These are phyloP conservation scores for Polyodon spathula DNA, from an alignment of 2,113 vertebrate species.

Conservation along the genomic window DNA sequence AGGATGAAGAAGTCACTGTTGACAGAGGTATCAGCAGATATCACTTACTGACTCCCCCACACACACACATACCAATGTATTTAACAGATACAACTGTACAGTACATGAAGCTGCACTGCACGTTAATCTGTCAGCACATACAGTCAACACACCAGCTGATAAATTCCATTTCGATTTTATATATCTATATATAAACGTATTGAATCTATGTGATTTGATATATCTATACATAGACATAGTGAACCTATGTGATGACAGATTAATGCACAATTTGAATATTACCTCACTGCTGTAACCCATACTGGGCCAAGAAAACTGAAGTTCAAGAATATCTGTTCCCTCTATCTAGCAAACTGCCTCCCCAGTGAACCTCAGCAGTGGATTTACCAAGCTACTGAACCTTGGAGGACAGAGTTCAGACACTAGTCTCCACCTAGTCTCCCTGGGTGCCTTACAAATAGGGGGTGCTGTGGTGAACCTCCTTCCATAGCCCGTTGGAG, in stretches of 20 bases:
- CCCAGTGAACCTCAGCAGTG: too few species aligned
- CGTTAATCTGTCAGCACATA: constrained; percentile 32
- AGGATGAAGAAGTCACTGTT: not conserved
- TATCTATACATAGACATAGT: constrained; percentile 23
- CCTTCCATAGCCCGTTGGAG: too few species aligned
- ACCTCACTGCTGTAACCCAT: too few species aligned
- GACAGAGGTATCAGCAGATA: not conserved
- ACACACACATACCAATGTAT: not conserved
- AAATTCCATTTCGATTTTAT: constrained; percentile 34
- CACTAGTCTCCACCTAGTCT: too few species aligned
- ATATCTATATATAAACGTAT: constrained; percentile 24
- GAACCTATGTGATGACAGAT: constrained; percentile 20
- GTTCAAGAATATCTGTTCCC: too few species aligned
- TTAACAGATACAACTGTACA: not conserved
- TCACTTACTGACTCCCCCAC: not conserved
- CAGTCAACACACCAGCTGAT: constrained; percentile 31
- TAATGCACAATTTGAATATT: constrained; percentile 1
- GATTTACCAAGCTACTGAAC: too few species aligned
- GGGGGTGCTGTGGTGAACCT: too few species aligned
- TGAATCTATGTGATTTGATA: constrained; percentile 6
- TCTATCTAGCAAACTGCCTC: too few species aligned
- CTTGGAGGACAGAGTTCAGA: too few species aligned
- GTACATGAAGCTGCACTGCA: constrained; percentile 9
- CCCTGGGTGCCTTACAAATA: too few species aligned
- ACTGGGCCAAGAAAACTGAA: too few species aligned